Conservation (phyloP, 2,888 invertebrate species). For the Cryptocephalus moraei region DNA sequence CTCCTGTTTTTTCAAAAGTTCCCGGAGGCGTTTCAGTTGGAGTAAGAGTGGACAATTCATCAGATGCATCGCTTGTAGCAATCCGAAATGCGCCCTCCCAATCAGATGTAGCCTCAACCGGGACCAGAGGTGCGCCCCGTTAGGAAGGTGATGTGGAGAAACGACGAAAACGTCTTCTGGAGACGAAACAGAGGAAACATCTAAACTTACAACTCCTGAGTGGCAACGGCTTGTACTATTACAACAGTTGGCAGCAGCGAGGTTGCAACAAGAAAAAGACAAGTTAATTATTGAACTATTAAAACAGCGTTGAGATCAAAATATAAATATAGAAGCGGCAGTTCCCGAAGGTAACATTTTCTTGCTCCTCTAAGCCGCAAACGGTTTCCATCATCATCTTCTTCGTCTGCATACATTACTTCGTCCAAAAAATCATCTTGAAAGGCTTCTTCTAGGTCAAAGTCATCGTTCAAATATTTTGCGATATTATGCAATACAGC, state of each 20-base stretch:
- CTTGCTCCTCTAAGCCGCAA: constrained; percentile 2
- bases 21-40: not conserved
- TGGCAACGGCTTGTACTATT: constrained; percentile 1
- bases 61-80: no score
- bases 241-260: no score
- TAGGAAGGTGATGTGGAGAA: no score
- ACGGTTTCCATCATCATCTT: constrained; percentile 3
- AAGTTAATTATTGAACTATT: constrained; percentile 4
- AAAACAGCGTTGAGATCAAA: no score
- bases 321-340: not conserved
- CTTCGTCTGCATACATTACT: constrained; percentile 1
- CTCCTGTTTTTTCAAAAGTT: no score
- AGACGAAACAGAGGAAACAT: constrained; percentile 1
- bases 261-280: not conserved
- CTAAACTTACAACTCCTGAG: constrained; percentile 4
- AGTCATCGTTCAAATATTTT: not conserved
- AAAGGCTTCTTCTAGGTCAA: not conserved
- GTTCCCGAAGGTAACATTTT: constrained; percentile 1
- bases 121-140: no score
- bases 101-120: no score
- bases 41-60: no score
- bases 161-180: no score
- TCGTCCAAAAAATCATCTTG: not conserved
- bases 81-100: no score
- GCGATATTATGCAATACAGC: not conserved